Percentiles rank a stretch among this genome's conserved stretches.
Evolutionary conservation across 2,113 vertebrate species (phyloP).

Genomic region (Pardalotus punctatus): DNA sequence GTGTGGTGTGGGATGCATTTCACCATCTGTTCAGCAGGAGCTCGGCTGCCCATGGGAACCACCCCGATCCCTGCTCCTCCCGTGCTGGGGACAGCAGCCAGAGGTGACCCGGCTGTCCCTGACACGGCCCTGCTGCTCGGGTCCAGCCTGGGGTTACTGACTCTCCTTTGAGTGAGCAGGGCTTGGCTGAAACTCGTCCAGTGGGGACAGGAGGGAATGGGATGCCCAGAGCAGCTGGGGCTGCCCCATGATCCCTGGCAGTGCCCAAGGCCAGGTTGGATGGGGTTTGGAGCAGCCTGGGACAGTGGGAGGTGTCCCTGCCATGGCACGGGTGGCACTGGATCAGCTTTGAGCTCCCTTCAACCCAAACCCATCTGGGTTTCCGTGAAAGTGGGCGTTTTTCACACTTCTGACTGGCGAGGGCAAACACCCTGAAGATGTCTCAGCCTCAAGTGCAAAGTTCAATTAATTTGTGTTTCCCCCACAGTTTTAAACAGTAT

Average conservation of each 20-base stretch:
- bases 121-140: background rate
- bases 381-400: background rate
- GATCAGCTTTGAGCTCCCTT: background rate
- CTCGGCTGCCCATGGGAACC: background rate
- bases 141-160: background rate
- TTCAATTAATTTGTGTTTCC: accelerated
- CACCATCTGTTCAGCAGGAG: accelerated
- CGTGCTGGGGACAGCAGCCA: background rate
- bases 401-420: accelerated
- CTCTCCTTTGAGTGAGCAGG: accelerated
- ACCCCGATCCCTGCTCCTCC: too few relatives aligned
- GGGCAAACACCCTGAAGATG: accelerated
- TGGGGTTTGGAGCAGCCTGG: background rate
- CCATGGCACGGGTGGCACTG: background rate
- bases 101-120: accelerated
- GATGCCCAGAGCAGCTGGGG: background rate
- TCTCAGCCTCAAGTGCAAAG: background rate
- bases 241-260: background rate
- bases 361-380: background rate
- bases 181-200: background rate
- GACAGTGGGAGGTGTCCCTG: background rate
- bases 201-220: background rate
- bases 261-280: background rate
- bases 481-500: background rate
- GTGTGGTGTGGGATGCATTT: background rate